Base-by-base conservation (phyloP, 2,888 invertebrate species). In the Chrysopilus asiliformis region DNA sequence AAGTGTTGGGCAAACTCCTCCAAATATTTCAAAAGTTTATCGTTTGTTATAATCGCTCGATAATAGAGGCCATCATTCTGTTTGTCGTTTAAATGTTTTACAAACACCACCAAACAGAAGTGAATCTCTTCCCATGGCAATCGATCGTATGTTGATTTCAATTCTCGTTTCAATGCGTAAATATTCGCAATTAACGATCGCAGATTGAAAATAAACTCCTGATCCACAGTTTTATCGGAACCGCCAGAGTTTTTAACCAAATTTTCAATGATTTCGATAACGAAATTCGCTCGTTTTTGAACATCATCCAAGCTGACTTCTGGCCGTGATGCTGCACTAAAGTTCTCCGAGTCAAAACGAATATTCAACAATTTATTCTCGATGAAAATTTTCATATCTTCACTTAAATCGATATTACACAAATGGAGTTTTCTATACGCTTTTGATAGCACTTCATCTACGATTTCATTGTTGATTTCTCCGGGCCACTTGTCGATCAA, bases 71-170 rank as follows among this genome's bases (percentile, higher is more conserved):
- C 43, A 4, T 43, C 38, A 32, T 46, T 44, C 19, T 42, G 32
- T 9, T 36, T 19, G 26, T 38, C 42, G 2, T n/a, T 36, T 19
- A 37, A n/a, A 18, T 42, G 38, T 10, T 33, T 43, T 31, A 50
- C 25, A 39, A 48, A 51, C 35, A 34, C 31, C n/a, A 47, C 16
- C 19, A 50, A 39, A 39, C 45, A 49, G 39, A 50, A 50, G 30
- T 50, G 49, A 3, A 51, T 47, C 43, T 51, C 50, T 38, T 49
- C 50, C 51, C 51, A 51, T 13, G 49, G 51, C 29, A 51, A 27
- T 32, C 25, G 39, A 25, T 41, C 36, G 33, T 50, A 49, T 2
- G 47, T 49, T 16, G 35, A 40, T 40, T 45, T 51, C 15, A 51
- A 32, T 18, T 7, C 22, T 8, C 22, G 36, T 24, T 51, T 51